Base-by-base conservation (phyloP, 2,888 invertebrate genomes). In the Cactoblastis cactorum region DNA sequence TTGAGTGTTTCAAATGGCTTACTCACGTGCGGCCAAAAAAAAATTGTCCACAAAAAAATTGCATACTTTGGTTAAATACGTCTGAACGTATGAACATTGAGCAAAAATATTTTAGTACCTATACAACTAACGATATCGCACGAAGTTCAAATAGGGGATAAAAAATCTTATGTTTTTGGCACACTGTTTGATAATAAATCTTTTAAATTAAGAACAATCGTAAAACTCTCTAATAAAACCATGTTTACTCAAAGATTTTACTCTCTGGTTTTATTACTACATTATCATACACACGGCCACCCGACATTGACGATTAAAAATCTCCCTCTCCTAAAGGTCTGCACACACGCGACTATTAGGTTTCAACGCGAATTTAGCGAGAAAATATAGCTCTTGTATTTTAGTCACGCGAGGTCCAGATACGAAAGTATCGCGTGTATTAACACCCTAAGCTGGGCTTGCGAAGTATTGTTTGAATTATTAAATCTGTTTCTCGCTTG, bases 381-480 rank as follows among this genome's bases (percentile, higher is more conserved):
- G 3, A 14, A 14, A 34, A 46, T 35, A n/a, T 14, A 46, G 19
- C 14, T 19, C 1, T 34, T 19, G 33, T 34, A 11, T 9, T 45
- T 34, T 18, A 33, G 45, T 46, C 34, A 46, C 43, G 43, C 43
- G 34, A 46, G 9, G 37, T 19, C n/a, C 8, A 33, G n/a, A 33
- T 33, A 46, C 33, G 22, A 19, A 46, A 46, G 34, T 18, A 34
- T 34, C 2, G 19, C 33, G 34, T 46, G 34, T 34, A 19, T 33
- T 15, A 45, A 33, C 45, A 12, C 45, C 34, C 34, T 45, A 45
- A 45, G 24, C 17, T 14, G 5, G 11, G 15, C 18, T n/a, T 45
- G 17, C 49, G 70, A 70, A 72, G 65, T 67, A 66, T 65, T 74
- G 70, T 77, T 74, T 66, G 64, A 69, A 73, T 74, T 75, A 76